A percentile compares a stretch with the other conserved stretches of the same genome.
These are phyloP conservation scores for Volucella inflata DNA, from an alignment of 2,888 invertebrate species.

Conservation along the genomic window DNA sequence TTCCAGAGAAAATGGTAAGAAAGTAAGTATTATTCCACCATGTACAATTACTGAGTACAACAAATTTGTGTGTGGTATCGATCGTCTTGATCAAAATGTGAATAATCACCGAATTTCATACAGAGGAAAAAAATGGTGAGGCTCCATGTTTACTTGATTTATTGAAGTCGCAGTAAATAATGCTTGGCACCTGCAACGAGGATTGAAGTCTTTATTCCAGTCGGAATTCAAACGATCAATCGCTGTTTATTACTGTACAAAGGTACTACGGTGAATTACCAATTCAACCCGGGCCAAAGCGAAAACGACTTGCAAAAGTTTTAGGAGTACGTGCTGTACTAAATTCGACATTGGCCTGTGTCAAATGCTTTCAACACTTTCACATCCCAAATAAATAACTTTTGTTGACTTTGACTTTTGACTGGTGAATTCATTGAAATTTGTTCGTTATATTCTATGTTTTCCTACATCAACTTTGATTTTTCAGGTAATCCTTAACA, in stretches of 20 bases:
- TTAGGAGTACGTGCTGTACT: constrained; percentile 32
- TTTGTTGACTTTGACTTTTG: constrained; percentile 3
- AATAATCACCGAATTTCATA: constrained; percentile 75
- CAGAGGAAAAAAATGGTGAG: constrained; percentile 76
- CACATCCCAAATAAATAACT: constrained; percentile 21
- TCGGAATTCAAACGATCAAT: constrained; percentile 22
- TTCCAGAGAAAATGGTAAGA: constrained; percentile 33
- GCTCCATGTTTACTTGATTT: constrained; percentile 22
- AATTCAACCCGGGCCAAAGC: constrained; percentile 27
- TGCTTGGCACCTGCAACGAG: constrained; percentile 26
- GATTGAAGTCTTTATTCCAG: constrained; percentile 30
- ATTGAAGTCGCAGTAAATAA: constrained; percentile 22
- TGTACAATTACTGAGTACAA: constrained; percentile 43
- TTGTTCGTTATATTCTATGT: constrained; percentile 23
- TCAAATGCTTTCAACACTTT: constrained; percentile 30
- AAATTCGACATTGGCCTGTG: constrained; percentile 41
- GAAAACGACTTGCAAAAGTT: constrained; percentile 38
- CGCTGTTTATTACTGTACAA: constrained; percentile 27
- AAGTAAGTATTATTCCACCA: constrained; percentile 38
- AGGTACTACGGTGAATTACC: constrained; percentile 25
- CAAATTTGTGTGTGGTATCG: not conserved
- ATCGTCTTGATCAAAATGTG: constrained; percentile 34
- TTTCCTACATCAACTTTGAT: constrained; percentile 17
- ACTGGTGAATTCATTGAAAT: constrained; percentile 12
- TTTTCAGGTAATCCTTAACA: constrained; percentile 30